Evolutionary conservation across 2,888 invertebrate species (phyloP), one percentile per base, ranked within the genome.

Genomic region (Beris chalybata): DNA sequence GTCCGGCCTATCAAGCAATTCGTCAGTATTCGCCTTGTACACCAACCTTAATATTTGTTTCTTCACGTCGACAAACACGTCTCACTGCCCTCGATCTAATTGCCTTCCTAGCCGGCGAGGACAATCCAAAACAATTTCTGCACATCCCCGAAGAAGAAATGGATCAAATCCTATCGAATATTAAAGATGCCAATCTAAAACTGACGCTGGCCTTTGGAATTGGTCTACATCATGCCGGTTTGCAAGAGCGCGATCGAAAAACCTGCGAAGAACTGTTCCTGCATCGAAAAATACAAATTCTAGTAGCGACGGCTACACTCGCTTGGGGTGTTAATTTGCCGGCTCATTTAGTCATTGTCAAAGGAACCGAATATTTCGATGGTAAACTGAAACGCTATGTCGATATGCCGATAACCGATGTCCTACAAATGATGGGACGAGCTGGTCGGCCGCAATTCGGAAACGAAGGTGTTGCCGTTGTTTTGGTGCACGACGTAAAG

Each of bases 251-350:
- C 68, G 99, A 99, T 79, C 85, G 98, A 52, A 90, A 87, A 76
- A 87, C 90, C 2, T 94, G 95, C 0, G 99, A 99, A 77, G 93
- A 97, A 76, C 82, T 99, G 54, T 98, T 97, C 80, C 89, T 95
- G 38, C 91, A 94, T 79, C 92, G 93, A 73, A 97, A 95, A 79
- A 98, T 98, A 77, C 97, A 97, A 86, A 90, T 98, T 4, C 82
- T 99, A 29, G 91, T 99, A 70, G 95, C 98, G 66, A 99, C 98
- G 0, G 95, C 97, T 4, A 99, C 99, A 0, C 81, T 99, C 44
- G 99, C 99, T 0, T 99, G 99, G 99, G 99, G 99, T 44, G 97
- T 99, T 6, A 99, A 99, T 82, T 92, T 99, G 77, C 99, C 99
- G 2, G 98, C 99, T 0, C 97, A 98, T 81, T 81, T 97, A 58